Base-by-base conservation (phyloP, 2,888 invertebrate species). In the Drosophila anomalata region DNA sequence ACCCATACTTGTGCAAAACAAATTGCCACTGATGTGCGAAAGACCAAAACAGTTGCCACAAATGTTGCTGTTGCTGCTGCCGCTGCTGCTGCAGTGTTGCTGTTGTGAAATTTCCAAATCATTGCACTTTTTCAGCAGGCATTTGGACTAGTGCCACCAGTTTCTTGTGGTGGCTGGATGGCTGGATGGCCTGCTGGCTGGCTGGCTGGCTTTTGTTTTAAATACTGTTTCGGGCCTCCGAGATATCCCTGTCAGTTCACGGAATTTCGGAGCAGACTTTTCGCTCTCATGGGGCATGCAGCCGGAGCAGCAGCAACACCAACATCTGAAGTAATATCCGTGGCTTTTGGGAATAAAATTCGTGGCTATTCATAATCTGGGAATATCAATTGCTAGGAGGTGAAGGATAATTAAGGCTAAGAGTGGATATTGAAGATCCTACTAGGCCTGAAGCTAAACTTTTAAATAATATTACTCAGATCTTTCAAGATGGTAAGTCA, bases 21-120 rank as follows among this genome's bases (percentile, higher is more conserved):
- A 89, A 89, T 89, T 89, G 89, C 90, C 89, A 89, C 89, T 89
- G 89, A 89, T 90, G 89, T 89, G 89, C 88, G 90, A 90, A 90
- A 81, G 87, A 83, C 81, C 83, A 80, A 86, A 89, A 71, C 86
- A 88, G 78, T 77, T 76, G 69, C 59, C 63, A 62, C 61, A 70
- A 29, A 59, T 51, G 61, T 56, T 62, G 70, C 42, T 59, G 62
- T 44, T 52, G 68, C 26, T 31, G 69, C 12, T 26, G 68, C 36
- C 46, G 53, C 20, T 60, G 56, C 44, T 52, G 68, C 44, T 31
- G 36, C 24, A 31, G 56, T 29, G 39, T 59, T 75, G 56, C 55
- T 65, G 73, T 74, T 65, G 68, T 73, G 77, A 77, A 89, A 87
- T 90, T 89, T 89, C 90, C 89, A 87, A 88, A 90, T 89, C 90